Conservation (phyloP, 2,797 vertebrate genomes). For the Hipposideros larvatus region DNA sequence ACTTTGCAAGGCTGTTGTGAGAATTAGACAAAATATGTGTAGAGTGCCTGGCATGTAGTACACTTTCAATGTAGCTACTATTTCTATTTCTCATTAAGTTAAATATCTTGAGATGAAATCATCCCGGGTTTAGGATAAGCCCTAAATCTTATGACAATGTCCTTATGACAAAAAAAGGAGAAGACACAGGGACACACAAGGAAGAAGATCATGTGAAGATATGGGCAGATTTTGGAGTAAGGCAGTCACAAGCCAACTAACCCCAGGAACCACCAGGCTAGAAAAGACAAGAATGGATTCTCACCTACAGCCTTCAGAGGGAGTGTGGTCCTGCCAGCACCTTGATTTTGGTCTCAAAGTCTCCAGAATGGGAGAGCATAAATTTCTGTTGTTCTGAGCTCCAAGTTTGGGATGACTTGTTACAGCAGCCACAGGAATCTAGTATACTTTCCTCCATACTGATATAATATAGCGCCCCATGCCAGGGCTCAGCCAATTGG, state of each 20-base stretch:
- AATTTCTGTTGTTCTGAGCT: neutral
- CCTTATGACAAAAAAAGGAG: neutral
- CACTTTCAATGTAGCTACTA: neutral
- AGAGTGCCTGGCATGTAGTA: neutral
- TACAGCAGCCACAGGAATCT: neutral
- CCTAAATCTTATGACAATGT: neutral
- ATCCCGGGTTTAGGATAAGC: neutral
- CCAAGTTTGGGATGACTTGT: neutral
- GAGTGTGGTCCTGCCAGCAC: neutral
- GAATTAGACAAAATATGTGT: neutral
- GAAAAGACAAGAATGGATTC: neutral
- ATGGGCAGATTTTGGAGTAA: neutral
- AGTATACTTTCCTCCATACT: no score
- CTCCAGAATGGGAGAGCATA: neutral
- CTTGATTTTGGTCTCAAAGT: no score
- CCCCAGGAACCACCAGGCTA: neutral
- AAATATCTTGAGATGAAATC: neutral
- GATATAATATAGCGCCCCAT: no score
- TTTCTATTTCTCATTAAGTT: neutral
- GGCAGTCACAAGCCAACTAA: neutral
- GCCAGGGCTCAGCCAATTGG: neutral
- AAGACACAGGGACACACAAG: neutral
- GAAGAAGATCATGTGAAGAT: neutral
- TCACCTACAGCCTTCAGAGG: neutral
- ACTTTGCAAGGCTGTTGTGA: neutral